Base-by-base conservation (phyloP, 2,888 invertebrate species). In the Nomada fucata region DNA sequence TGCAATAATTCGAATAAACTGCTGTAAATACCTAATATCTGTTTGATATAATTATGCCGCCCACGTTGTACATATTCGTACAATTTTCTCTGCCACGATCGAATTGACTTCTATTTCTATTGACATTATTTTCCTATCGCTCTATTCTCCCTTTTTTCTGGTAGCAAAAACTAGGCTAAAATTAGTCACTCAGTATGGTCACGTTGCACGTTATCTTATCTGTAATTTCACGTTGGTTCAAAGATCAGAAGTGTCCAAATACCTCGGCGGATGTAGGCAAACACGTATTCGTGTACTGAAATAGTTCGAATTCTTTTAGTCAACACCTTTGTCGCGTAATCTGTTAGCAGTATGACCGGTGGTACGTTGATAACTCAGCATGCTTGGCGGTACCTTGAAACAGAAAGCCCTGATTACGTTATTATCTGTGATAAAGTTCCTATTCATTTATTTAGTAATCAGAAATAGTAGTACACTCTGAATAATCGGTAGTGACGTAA, bases 171-270 rank as follows among this genome's bases (percentile, higher is more conserved):
- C 36, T 42, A 36, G n/a, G 20, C 13, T 18, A 13, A 26, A 50
- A 67, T 50, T 47, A 42, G 47, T 61, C n/a, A 26, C 11, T 4
- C 42, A 23, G 1, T 42, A 9, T 26, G 18, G 29, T 23, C 47
- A 64, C 26, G 61, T 55, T 68, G 5, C 7, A 18, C 29, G 7
- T 29, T 80, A 80, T 80, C 79, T 79, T 72, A 79, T 79, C 67
- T 65, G 7, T 23, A 50, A 52, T 68, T 59, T 44, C 15, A 29
- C 7, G 36, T 52, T 52, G 23, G 72, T 44, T 42, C 67, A 63
- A 63, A 79, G 61, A 72, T 52, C 72, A 52, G 42, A 52, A 55
- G 13, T 13, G 13, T n/a, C 18, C 13, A 23, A 52, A 47, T n/a
- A n/a, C 23, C 70, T 53, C 20, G 4, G 29, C 10, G 20, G 36